A percentile compares a stretch with the other conserved stretches of the same genome.
Evolutionary conservation across 1,140 invertebrate species (phyloP).

Genomic region (Drosophila lacertosa): DNA sequence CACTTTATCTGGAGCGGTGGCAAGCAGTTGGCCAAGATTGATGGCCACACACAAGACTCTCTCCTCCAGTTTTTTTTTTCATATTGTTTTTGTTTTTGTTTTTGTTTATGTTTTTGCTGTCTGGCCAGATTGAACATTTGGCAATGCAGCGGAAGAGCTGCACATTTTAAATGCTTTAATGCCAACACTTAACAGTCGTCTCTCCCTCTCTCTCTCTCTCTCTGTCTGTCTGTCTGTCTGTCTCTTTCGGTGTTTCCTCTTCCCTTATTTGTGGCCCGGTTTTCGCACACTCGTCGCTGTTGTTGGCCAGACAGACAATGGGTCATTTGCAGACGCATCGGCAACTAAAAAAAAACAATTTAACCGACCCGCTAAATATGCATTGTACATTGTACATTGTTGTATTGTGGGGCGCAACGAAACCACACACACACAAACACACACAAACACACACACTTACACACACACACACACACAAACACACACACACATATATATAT

Average conservation of each 20-base stretch:
- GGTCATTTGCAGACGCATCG: conserved; percentile 76
- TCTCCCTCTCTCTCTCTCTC: too few relatives aligned
- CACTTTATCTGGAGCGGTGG: conserved; percentile 26
- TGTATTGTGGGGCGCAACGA: background rate
- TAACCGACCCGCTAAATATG: conserved; percentile 73
- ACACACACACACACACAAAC: too few relatives aligned
- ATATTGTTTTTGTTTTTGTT: too few relatives aligned
- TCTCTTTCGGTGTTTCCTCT: too few relatives aligned
- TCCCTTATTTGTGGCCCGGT: too few relatives aligned
- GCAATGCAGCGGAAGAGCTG: conserved; percentile 52
- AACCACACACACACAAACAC: background rate
- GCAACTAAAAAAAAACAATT: conserved; percentile 78
- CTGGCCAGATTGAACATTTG: conserved; percentile 43
- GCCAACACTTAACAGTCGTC: conserved; percentile 42
- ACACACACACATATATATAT: background rate
- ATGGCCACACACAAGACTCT: conserved; percentile 16
- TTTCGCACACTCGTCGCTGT: background rate
- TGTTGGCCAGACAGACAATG: conserved; percentile 66
- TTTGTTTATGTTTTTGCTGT: too few relatives aligned
- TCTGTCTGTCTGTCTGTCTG: too few relatives aligned
- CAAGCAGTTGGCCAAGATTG: conserved; percentile 22
- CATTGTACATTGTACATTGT: conserved; percentile 46
- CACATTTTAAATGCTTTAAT: conserved; percentile 70
- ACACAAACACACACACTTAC: too few relatives aligned
- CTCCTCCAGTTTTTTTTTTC: too few relatives aligned